Evolutionary conservation across 2,797 vertebrate species (phyloP), one percentile per base, ranked within the genome.

Genomic region (Dendrocincla tyrannina): DNA sequence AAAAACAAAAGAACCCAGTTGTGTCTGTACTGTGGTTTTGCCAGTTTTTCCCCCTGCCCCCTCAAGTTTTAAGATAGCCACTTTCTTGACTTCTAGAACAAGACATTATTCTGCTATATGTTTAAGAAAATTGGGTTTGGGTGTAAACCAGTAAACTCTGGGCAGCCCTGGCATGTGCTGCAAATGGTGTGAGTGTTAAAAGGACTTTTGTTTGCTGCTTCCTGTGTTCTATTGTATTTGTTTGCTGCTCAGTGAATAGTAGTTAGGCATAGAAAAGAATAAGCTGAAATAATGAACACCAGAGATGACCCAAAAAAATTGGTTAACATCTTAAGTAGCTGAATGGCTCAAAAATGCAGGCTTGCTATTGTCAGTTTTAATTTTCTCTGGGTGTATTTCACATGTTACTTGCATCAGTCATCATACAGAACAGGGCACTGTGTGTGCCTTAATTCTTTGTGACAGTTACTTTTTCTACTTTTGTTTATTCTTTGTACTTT

Each of bases 141-240:
- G 6, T 84, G 23, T 83, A 82, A 77, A 46, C 7, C n/a, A 24
- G 24, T 56, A 53, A 58, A 56, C 19, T 84, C 52, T 62, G 24
- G 37, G 27, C 66, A 92, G 37, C 27, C 19, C 47, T 76, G 62
- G 58, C 63, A 42, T 39, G 37, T 62, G 30, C 44, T 79, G 52
- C 52, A 80, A 84, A 24, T 64, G 44, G 67, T 41, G 60, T 64
- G 52, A 93, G 70, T 24, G n/a, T 59, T 63, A 59, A 94, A 93
- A 88, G 56, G 60, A 76, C 76, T 95, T 95, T 92, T 96, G 82
- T 96, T 91, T 79, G 59, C 70, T 64, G 46, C 67, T 97, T 96
- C 94, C 88, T 90, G 74, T 77, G 83, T 68, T 55, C 94, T 66
- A 62, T 96, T 96, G 94, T 94, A 41, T 79, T 76, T 92, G 46